A percentile compares a stretch with the other conserved stretches of the same genome.
phyloP scores from a whole-genome alignment of 1,140 invertebrate genomes.

The Harlomillsia oculata region DNA sequence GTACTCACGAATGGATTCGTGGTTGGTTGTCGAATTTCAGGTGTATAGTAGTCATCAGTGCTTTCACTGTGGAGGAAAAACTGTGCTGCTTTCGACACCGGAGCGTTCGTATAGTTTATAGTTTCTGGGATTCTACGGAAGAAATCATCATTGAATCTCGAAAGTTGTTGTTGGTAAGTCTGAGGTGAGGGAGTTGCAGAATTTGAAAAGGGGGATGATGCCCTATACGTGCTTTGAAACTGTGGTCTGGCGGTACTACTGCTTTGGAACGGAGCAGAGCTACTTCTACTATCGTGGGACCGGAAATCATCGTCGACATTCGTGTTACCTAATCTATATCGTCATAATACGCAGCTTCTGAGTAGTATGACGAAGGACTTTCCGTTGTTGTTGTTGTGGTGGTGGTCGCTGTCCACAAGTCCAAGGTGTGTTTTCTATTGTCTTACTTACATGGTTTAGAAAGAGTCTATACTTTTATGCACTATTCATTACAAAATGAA shows the following conservation, averaged over 20 bases:
- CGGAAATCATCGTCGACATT: background rate
- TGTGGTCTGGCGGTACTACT: constrained; percentile 1
- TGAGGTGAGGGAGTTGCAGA: constrained; percentile 9
- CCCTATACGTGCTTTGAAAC: constrained; percentile 33
- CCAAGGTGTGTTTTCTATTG: background rate
- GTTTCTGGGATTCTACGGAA: constrained; percentile 18
- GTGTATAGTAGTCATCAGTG: constrained; percentile 8
- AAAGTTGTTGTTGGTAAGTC: constrained; percentile 29
- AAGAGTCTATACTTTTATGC: no score
- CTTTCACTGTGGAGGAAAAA: constrained; percentile 7
- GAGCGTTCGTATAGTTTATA: constrained; percentile 3
- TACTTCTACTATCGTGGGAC: no score
- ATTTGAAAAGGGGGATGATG: constrained; percentile 5
- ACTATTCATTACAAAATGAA: background rate
- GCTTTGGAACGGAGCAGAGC: no score
- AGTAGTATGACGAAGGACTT: background rate
- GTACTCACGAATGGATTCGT: constrained; percentile 6
- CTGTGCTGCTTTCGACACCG: constrained; percentile 18
- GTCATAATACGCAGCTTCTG: background rate
- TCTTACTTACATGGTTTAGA: background rate
- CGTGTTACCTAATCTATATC: background rate
- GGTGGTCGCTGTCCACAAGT: background rate
- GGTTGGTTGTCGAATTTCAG: constrained; percentile 16
- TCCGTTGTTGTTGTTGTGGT: background rate
- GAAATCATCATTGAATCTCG: constrained; percentile 24